phyloP scores from a whole-genome alignment of 2,888 invertebrate species.

The Cephus nigrinus region DNA sequence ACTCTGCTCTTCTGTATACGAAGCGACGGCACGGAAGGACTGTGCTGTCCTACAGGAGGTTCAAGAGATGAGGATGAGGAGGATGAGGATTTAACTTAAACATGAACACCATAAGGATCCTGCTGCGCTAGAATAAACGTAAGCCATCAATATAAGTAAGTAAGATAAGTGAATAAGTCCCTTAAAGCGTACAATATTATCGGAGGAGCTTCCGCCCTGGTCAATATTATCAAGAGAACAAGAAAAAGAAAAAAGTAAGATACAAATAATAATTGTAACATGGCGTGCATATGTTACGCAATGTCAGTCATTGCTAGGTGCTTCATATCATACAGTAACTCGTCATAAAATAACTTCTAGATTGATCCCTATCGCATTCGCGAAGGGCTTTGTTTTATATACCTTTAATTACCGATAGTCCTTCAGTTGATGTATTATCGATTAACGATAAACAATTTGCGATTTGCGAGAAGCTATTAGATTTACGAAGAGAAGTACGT shows the following conservation, averaged over 20 bases:
- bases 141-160: not conserved
- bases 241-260: not conserved
- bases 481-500: not conserved
- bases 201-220: not conserved
- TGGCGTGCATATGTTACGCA: not conserved
- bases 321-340: not conserved
- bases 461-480: not conserved
- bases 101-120: slow-evolving; percentile 24
- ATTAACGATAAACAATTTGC: not conserved
- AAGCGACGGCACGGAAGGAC: slow-evolving; percentile 84
- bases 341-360: not conserved
- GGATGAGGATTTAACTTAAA: slow-evolving; percentile 53
- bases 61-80: slow-evolving; percentile 68
- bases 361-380: not conserved
- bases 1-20: slow-evolving; percentile 85
- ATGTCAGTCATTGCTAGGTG: not conserved
- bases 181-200: not conserved
- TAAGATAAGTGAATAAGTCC: not conserved
- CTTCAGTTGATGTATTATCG: not conserved
- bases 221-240: not conserved
- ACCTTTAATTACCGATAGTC: not conserved
- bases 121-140: not conserved
- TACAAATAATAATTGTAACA: not conserved
- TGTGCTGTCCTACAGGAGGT: slow-evolving; percentile 81
- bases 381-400: not conserved